Evolutionary conservation across 2,797 vertebrate species (phyloP).

Genomic region (Rhodeus uyekii): DNA sequence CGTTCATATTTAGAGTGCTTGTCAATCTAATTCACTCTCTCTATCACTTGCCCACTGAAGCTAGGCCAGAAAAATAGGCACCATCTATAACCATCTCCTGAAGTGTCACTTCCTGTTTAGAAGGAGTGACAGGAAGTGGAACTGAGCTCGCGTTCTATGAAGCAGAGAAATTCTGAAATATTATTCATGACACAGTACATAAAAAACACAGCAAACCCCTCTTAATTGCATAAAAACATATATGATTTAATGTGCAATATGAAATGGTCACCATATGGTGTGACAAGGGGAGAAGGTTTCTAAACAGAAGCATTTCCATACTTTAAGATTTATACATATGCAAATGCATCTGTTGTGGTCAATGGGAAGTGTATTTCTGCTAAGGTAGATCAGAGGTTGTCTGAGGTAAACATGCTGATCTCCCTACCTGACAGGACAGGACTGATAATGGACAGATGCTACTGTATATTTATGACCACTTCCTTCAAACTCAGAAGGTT

Average conservation of each 20-base stretch:
- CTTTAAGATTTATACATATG: conserved; percentile 61
- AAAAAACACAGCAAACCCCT: neutral
- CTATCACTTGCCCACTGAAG: conserved; percentile 40
- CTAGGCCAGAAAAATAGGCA: conserved; percentile 19
- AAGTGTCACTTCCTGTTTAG: conserved; percentile 44
- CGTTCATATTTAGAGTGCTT: conserved; percentile 35
- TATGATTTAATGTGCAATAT: neutral
- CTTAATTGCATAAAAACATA: neutral
- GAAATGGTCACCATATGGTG: conserved; percentile 41
- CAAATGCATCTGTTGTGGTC: conserved; percentile 62
- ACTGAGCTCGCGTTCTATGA: conserved; percentile 9
- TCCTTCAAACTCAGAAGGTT: conserved; percentile 32
- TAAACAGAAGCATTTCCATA: conserved; percentile 50
- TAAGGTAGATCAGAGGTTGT: conserved; percentile 53
- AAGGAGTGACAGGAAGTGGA: conserved; percentile 39
- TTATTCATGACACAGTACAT: neutral
- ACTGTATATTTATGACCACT: conserved; percentile 63
- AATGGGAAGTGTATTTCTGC: conserved; percentile 41
- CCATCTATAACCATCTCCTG: conserved; percentile 34
- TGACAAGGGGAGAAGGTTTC: conserved; percentile 15
- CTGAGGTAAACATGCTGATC: conserved; percentile 20
- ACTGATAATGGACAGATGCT: conserved; percentile 58
- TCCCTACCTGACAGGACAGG: conserved; percentile 37
- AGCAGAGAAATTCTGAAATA: neutral
- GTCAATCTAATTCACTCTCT: conserved; percentile 30